phyloP scores from a whole-genome alignment of 2,797 vertebrate genomes.

The Hafferia zeledoni region DNA sequence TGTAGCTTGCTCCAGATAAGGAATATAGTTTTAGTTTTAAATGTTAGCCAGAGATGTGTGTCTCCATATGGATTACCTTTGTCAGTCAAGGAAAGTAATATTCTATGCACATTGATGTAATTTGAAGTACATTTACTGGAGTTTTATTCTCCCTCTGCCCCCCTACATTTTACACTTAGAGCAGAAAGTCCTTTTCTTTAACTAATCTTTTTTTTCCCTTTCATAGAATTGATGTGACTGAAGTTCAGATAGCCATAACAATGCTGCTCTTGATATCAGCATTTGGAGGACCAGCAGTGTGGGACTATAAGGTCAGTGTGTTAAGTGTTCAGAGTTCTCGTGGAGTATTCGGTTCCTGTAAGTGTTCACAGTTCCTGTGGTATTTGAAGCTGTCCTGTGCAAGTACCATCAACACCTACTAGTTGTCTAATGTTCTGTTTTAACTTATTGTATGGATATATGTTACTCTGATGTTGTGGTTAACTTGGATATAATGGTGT shows the following conservation, averaged over 20 bases:
- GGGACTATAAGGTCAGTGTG: slow-evolving; percentile 86
- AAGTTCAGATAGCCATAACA: slow-evolving; percentile 91
- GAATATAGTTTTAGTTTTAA: not conserved
- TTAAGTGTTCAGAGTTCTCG: not conserved
- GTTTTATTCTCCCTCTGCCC: accelerated
- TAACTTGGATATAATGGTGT: not conserved
- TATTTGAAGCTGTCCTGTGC: not conserved
- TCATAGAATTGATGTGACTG: slow-evolving; percentile 92
- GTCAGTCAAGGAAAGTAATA: not conserved
- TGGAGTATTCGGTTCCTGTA: not conserved
- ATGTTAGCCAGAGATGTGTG: not conserved
- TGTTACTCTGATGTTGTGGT: not conserved
- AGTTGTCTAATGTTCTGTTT: not conserved
- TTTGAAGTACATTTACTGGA: not conserved
- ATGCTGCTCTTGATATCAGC: slow-evolving; percentile 88
- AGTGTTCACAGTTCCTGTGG: not conserved
- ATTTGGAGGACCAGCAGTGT: slow-evolving; percentile 86
- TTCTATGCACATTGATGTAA: not conserved
- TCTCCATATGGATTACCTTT: not conserved
- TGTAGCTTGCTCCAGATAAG: not conserved
- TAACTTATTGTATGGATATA: not conserved
- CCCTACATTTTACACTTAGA: not conserved
- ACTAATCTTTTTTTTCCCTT: not conserved
- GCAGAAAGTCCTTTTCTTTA: not conserved
- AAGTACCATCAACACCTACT: not conserved